Base-by-base conservation (phyloP, 2,113 vertebrate genomes). In the Toxostoma redivivum region DNA sequence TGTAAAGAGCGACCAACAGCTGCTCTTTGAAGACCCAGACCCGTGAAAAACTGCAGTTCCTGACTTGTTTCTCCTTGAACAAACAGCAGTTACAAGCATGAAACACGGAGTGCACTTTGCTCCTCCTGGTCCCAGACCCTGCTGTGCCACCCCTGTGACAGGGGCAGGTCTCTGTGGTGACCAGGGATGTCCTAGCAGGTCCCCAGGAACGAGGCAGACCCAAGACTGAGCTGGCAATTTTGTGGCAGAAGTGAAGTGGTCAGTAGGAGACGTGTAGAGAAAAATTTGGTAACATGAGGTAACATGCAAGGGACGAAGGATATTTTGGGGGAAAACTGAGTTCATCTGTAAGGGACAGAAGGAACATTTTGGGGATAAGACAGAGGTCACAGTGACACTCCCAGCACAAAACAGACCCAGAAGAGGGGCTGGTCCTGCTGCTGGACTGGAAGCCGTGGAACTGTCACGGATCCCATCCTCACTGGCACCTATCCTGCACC, bases 41-140 rank as follows among this genome's bases (percentile, higher is more conserved):
- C 42, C 16, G 19, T 44, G 42, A 44, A 44, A 44, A 44, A 44
- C 38, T 44, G 62, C 53, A 57, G 25, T n/a, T 53, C 37, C 18
- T 77, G 38, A 35, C 23, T 51, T 45, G 17, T 11, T 88, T 74
- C 81, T 67, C 64, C 78, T 62, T 31, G 28, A 66, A 35, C 94
- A 99, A 98, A 95, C 93, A 78, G 98, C 98, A 20, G 98, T 99
- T 99, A 96, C 98, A 98, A 96, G 97, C 91, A 95, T 98, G 33
- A 97, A 98, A 70, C 98, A 98, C 71, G 25, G 98, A 99, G 3
- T 0, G 0, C 24, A 8, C 16, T 20, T 2, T 42, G 45, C 16
- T 51, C 16, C 31, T 8, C 6, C 56, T 15, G 31, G 15, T 10
- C 31, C 45, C 45, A 50, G 11, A 23, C 2, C 15, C 45, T 1